A percentile compares a stretch with the other conserved stretches of the same genome.
These are phyloP conservation scores for Siphonodentalium dalli DNA, from an alignment of 2,888 invertebrate genomes.

Conservation along the genomic window DNA sequence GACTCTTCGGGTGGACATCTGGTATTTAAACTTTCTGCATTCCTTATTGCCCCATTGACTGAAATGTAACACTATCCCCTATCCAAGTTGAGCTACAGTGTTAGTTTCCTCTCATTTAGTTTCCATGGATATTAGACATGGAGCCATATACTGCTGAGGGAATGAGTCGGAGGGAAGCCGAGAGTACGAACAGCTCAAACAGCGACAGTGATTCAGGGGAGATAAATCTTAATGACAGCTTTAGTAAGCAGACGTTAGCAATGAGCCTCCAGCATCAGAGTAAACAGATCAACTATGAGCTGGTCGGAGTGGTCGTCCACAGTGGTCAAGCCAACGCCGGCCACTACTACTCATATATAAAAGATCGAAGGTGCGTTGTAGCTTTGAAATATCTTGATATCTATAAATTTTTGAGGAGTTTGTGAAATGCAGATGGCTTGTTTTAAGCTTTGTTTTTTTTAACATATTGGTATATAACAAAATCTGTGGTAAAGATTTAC, in stretches of 20 bases:
- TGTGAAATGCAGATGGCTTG: too few species aligned
- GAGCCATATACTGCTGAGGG: slow-evolving; percentile 68
- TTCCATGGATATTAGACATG: slow-evolving; percentile 68
- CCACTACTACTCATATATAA: slow-evolving; percentile 69
- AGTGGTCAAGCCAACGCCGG: slow-evolving; percentile 70
- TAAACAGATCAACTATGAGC: slow-evolving; percentile 65
- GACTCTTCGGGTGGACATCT: too few species aligned
- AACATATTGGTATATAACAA: too few species aligned
- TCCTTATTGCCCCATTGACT: too few species aligned
- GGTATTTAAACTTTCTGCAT: too few species aligned
- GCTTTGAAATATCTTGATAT: too few species aligned
- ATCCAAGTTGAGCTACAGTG: too few species aligned
- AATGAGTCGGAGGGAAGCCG: slow-evolving; percentile 52
- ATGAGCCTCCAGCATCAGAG: slow-evolving; percentile 34
- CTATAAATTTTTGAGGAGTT: too few species aligned
- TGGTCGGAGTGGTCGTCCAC: slow-evolving; percentile 69
- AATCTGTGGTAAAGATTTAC: too few species aligned
- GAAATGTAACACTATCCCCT: too few species aligned
- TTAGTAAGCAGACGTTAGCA: slow-evolving; percentile 32
- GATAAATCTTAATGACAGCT: slow-evolving; percentile 17
- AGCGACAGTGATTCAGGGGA: slow-evolving; percentile 25
- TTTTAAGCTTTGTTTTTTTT: too few species aligned
- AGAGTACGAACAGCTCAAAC: slow-evolving; percentile 14
- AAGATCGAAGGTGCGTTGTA: slow-evolving; percentile 58
- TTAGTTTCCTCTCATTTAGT: too few species aligned